A percentile compares a stretch with the other conserved stretches of the same genome.
Conservation (phyloP, 2,888 invertebrate species). For the Pegoplata infirma region DNA sequence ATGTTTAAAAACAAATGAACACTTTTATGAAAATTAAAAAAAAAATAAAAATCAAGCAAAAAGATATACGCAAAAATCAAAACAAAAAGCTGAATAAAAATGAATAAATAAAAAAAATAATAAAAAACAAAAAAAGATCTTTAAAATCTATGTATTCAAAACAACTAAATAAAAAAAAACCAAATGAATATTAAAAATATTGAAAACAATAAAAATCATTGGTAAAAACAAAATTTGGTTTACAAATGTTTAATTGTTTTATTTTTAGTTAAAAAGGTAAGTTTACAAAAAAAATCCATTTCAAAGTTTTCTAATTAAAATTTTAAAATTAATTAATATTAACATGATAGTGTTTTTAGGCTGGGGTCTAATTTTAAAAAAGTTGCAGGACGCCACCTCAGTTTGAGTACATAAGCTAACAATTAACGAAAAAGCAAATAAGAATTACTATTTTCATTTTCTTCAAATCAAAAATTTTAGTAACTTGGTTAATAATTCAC, state of each 20-base stretch:
- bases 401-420: too few species aligned
- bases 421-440: too few species aligned
- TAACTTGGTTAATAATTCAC: too few species aligned
- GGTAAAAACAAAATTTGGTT: conserved; percentile 29
- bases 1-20: conserved; percentile 39
- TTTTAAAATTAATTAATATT: too few species aligned
- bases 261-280: conserved; percentile 22
- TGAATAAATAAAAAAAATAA: too few species aligned
- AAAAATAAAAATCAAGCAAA: conserved; percentile 34
- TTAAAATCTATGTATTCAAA: conserved; percentile 44
- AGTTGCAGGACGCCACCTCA: too few species aligned
- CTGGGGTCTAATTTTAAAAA: too few species aligned
- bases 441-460: too few species aligned
- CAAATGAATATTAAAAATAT: conserved; percentile 50
- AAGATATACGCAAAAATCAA: conserved; percentile 60
- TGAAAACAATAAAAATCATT: conserved; percentile 40
- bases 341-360: too few species aligned
- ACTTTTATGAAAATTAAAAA: conserved; percentile 40
- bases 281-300: not conserved
- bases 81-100: conserved; percentile 59
- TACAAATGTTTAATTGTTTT: conserved; percentile 8
- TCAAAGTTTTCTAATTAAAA: too few species aligned
- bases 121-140: conserved; percentile 29
- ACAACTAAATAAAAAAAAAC: conserved; percentile 33
- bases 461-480: too few species aligned